Evolutionary conservation across 2,113 vertebrate genomes (phyloP).

Genomic region (Pollimyrus isidori): DNA sequence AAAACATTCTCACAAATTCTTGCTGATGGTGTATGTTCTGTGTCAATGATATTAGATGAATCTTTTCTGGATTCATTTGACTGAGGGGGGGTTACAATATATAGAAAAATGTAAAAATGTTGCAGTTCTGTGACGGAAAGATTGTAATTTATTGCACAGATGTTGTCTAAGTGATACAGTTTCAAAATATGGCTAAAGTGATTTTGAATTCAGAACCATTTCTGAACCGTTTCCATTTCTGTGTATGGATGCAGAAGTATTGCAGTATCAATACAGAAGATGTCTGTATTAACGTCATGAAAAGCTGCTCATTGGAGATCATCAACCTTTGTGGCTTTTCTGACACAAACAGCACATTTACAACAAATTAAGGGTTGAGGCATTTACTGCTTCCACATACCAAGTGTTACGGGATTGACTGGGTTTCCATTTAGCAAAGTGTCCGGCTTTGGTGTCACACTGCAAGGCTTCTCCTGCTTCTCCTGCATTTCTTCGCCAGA

Average conservation of each 20-base stretch:
- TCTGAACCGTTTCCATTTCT: background rate
- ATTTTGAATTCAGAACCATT: background rate
- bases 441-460: background rate
- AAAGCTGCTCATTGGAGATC: background rate
- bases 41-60: background rate
- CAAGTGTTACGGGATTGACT: background rate
- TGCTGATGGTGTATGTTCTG: background rate
- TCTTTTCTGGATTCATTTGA: background rate
- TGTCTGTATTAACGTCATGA: background rate
- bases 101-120: background rate
- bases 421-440: background rate
- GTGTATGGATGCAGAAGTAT: background rate
- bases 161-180: background rate
- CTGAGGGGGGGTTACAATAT: background rate
- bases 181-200: background rate
- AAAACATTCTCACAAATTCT: background rate
- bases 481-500: background rate
- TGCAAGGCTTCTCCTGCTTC: background rate
- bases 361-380: background rate
- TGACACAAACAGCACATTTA: background rate
- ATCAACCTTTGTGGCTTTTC: background rate
- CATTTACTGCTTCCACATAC: background rate
- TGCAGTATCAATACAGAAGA: background rate
- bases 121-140: background rate
- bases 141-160: background rate